Evolutionary conservation across 2,113 vertebrate genomes (phyloP).

Genomic region (Delphinapterus leucas): DNA sequence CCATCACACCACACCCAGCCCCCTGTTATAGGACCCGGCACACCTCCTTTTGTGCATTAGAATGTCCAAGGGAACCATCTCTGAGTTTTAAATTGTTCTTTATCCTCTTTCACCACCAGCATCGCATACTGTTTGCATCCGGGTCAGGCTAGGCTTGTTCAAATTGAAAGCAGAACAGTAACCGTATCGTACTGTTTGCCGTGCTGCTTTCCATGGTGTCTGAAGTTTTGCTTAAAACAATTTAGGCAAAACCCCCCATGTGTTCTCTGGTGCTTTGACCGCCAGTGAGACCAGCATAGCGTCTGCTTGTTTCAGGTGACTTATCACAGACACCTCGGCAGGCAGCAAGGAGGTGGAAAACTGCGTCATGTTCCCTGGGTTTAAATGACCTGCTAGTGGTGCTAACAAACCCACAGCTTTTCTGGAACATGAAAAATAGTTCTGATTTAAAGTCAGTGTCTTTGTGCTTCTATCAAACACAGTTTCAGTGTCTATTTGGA

Average conservation of each 20-base stretch:
- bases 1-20: not conserved
- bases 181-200: not conserved
- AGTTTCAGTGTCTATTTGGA: not conserved
- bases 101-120: not conserved
- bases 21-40: not conserved
- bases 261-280: slow-evolving; percentile 7
- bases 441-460: not conserved
- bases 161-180: slow-evolving; percentile 28
- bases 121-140: slow-evolving; percentile 13
- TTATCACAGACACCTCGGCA: not conserved
- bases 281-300: not conserved
- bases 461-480: not conserved
- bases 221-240: slow-evolving; percentile 48
- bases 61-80: not conserved
- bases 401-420: not conserved
- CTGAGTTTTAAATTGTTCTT: not conserved
- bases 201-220: not conserved
- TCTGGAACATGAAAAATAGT: not conserved
- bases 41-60: not conserved
- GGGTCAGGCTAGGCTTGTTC: slow-evolving; percentile 35
- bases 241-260: slow-evolving; percentile 18
- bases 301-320: not conserved
- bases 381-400: not conserved
- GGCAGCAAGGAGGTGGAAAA: not conserved
- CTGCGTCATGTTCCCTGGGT: not conserved